Conservation (phyloP, 2,113 vertebrate genomes). For the Calyptommatus sinebrachiatus region DNA sequence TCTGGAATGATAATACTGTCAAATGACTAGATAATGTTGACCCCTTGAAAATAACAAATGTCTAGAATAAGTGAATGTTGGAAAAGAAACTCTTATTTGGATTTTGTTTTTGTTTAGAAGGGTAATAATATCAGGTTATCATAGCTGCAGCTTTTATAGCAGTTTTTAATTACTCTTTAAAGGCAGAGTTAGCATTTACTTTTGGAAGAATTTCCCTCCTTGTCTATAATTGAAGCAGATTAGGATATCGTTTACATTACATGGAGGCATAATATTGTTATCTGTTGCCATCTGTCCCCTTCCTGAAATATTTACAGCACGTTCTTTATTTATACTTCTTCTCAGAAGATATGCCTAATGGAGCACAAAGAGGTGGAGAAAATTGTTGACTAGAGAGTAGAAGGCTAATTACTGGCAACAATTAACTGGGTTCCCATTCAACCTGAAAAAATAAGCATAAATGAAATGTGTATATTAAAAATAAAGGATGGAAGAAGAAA, state of each 20-base stretch:
- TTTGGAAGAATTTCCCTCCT: slow-evolving; percentile 23
- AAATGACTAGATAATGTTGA: no score
- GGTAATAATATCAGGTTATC: not conserved
- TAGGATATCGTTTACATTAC: slow-evolving; percentile 10
- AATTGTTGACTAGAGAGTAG: slow-evolving; percentile 18
- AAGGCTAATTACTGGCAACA: slow-evolving; percentile 7
- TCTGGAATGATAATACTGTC: no score
- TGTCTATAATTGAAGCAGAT: slow-evolving; percentile 17
- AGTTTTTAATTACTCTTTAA: not conserved
- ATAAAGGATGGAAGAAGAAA: not conserved
- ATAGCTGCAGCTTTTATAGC: not conserved
- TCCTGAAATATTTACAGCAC: slow-evolving; percentile 17
- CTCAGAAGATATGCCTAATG: not conserved
- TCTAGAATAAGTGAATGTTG: not conserved
- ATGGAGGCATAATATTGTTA: slow-evolving; percentile 1
- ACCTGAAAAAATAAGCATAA: not conserved
- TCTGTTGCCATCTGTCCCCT: not conserved
- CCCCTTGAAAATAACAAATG: no score
- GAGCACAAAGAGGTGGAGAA: slow-evolving; percentile 23
- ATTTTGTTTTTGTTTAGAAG: not conserved
- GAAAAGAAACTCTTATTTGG: not conserved
- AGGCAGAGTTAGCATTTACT: not conserved
- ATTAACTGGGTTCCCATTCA: slow-evolving; percentile 21
- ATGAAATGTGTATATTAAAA: not conserved
- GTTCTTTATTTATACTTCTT: not conserved